phyloP scores from a whole-genome alignment of 2,888 invertebrate species.

The Mimumesa dahlbomi region DNA sequence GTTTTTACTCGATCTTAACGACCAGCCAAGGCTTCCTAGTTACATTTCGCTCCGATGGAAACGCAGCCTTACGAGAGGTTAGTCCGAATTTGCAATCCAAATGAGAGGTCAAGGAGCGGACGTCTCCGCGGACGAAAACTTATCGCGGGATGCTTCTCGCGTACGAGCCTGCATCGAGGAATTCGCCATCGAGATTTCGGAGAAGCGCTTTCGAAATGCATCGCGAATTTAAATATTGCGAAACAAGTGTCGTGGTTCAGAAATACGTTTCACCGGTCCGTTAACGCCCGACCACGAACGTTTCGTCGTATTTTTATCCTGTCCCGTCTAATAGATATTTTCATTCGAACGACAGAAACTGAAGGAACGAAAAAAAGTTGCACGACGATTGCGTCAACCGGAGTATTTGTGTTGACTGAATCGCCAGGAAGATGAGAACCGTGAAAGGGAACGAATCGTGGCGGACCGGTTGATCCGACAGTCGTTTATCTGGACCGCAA shows the following conservation, averaged over 20 bases:
- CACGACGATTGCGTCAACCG: no score
- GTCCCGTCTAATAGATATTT: no score
- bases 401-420: not conserved
- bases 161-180: slow-evolving; percentile 13
- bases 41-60: slow-evolving; percentile 24
- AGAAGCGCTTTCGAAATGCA: not conserved
- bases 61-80: slow-evolving; percentile 15
- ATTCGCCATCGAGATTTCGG: not conserved
- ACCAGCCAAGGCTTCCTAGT: not conserved
- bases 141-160: slow-evolving; percentile 30
- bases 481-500: slow-evolving; percentile 39
- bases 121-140: slow-evolving; percentile 47
- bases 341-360: no score
- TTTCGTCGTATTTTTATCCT: no score
- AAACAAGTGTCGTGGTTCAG: no score
- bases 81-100: slow-evolving; percentile 59
- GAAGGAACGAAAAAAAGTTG: no score
- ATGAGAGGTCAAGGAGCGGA: slow-evolving; percentile 62
- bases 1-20: not conserved
- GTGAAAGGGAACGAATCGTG: slow-evolving; percentile 5
- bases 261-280: no score
- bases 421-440: slow-evolving; percentile 12
- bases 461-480: slow-evolving; percentile 16
- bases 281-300: no score
- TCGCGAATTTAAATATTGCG: no score